Evolutionary conservation across 92 coral and sea anemone species (phyloP), one percentile per base, ranked within the genome.

Genomic region (Nematostella vectensis): DNA sequence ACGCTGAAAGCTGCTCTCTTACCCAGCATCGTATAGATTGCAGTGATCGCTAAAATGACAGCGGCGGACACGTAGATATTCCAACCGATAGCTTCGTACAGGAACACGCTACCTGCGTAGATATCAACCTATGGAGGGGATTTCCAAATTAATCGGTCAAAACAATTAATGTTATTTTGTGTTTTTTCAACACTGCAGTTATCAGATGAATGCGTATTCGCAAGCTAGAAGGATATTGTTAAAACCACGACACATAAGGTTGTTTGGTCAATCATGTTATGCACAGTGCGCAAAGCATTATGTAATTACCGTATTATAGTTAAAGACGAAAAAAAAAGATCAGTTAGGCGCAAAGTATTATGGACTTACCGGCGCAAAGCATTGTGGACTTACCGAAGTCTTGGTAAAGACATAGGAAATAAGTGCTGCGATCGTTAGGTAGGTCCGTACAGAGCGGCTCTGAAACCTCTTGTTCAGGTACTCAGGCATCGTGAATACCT

Each of bases 61-160:
- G 85, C 82, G 60, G 98, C 94, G 20, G 98, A 91, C 47, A 78
- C 26, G 48, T 91, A 91, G 15, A 91, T 72, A 55, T 86, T 82
- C 83, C 88, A 86, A 3, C 98, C 98, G n/a, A 88, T 76, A 1
- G 98, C 98, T 67, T 91, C 98, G 59, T 77, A 78, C 69, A 91
- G 71, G 66, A 81, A 91, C 36, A 93, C 61, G 63, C 99, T 93
- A 21, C 99, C 99, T 4, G 99, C 99, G 50, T 93, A 93, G 58
- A 93, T 93, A 54, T 93, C 99, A 28, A 89, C 97, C 97, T 85
- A 23, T 2, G 30, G 23, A 17, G 28, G 8, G n/a, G n/a, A n/a
- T n/a, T n/a, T n/a, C n/a, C n/a, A n/a, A n/a, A n/a, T n/a, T n/a
- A 19, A 10, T 40, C 19, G 1, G n/a, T 3, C 6, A 17, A 45